Percentiles rank a stretch among this genome's conserved stretches.
phyloP scores from a whole-genome alignment of 2,888 invertebrate species.

The Chymomyza caudatula region DNA sequence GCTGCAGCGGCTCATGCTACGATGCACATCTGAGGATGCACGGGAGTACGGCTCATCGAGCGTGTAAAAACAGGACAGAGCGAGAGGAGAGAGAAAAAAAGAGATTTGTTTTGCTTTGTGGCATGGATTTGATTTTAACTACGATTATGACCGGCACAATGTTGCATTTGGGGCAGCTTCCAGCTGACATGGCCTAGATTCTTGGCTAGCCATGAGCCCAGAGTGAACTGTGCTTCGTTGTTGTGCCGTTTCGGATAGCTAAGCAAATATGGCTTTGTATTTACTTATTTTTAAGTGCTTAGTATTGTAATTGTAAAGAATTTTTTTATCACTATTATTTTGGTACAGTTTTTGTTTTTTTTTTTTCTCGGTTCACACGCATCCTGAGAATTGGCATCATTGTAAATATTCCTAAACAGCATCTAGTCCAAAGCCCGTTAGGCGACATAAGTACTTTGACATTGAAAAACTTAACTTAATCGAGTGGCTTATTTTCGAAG shows the following conservation, averaged over 20 bases:
- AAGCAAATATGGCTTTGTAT: not conserved
- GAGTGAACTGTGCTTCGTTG: not conserved
- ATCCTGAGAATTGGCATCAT: conserved; percentile 10
- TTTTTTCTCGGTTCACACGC: conserved; percentile 24
- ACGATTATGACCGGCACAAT: not conserved
- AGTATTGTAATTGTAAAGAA: conserved; percentile 44
- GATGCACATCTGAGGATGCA: conserved; percentile 61
- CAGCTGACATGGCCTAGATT: not conserved
- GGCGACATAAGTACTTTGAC: not conserved
- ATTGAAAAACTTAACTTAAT: not conserved
- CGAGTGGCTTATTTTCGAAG: not conserved
- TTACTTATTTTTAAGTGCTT: conserved; percentile 22
- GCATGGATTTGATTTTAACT: conserved; percentile 5
- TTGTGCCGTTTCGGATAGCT: not conserved
- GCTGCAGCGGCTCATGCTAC: conserved; percentile 32
- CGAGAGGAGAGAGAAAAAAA: conserved; percentile 66
- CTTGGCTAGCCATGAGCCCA: not conserved
- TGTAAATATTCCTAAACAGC: conserved; percentile 57
- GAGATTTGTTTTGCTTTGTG: conserved; percentile 59
- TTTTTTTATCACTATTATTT: not conserved
- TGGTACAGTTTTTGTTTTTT: not conserved
- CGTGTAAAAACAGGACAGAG: no score
- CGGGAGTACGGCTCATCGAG: not conserved
- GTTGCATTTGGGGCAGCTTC: not conserved
- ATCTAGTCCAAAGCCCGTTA: conserved; percentile 65